Evolutionary conservation across 2,888 invertebrate genomes (phyloP).

Genomic region (Eilema sororculum): DNA sequence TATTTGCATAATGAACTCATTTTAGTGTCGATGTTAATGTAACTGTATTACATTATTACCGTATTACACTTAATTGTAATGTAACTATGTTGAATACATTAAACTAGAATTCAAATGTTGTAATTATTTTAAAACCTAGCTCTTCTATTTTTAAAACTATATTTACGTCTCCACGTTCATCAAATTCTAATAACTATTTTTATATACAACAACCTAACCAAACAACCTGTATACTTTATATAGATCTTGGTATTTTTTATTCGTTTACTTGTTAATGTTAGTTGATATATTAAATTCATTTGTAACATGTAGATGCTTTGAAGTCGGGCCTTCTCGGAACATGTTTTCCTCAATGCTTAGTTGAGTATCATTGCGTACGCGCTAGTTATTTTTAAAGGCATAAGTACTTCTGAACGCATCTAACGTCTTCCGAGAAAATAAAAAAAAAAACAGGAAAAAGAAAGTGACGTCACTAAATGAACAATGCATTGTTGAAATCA

Average conservation of each 20-base stretch:
- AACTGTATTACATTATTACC: not conserved
- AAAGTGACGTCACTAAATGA: not conserved
- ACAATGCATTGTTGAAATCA: not conserved
- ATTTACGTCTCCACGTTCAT: not conserved
- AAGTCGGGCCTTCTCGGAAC: not conserved
- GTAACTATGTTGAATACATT: not conserved
- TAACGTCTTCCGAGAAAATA: not conserved
- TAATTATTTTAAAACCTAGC: constrained; percentile 1
- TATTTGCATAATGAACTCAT: not conserved
- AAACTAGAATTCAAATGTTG: not conserved
- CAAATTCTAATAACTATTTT: constrained; percentile 4
- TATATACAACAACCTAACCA: not conserved
- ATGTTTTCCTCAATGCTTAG: constrained; percentile 4
- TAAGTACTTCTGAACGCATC: not conserved
- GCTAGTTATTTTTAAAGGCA: not conserved
- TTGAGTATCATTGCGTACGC: not conserved
- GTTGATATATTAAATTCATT: not conserved
- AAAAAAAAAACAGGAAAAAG: not conserved
- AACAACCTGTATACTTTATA: not conserved
- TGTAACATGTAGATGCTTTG: not conserved
- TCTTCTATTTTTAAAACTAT: not conserved
- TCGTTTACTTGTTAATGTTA: not conserved
- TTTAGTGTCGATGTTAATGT: not conserved
- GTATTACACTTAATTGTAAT: not conserved
- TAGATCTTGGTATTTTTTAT: not conserved